These are phyloP conservation scores for Epsilonema sp. DNA, from an alignment of 2,888 invertebrate genomes.

Conservation along the genomic window DNA sequence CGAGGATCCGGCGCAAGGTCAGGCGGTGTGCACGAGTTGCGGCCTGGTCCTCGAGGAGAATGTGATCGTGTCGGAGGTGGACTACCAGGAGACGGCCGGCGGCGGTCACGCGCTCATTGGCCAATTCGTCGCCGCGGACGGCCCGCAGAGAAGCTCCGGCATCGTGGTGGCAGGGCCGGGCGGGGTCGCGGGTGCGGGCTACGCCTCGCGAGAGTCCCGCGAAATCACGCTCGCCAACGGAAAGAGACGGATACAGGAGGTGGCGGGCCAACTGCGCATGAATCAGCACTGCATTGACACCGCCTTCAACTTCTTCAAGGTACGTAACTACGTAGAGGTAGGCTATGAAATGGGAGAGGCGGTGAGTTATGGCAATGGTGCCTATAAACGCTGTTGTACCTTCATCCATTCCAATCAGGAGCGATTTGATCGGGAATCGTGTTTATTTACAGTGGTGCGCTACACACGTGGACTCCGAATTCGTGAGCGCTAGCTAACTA, in stretches of 20 bases:
- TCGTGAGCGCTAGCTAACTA: too few relatives aligned
- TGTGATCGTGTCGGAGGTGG: slow-evolving; percentile 83
- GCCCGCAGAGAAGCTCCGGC: slow-evolving; percentile 12
- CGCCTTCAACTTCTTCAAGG: slow-evolving; percentile 77
- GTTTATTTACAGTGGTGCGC: too few relatives aligned
- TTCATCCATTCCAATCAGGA: too few relatives aligned
- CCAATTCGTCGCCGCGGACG: slow-evolving; percentile 59
- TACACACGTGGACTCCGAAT: too few relatives aligned
- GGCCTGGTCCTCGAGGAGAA: slow-evolving; percentile 88
- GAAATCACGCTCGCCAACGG: slow-evolving; percentile 73
- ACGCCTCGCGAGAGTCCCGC: slow-evolving; percentile 52
- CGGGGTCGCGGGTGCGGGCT: slow-evolving; percentile 16
- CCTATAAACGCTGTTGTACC: too few relatives aligned
- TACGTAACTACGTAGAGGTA: too few relatives aligned
- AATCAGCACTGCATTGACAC: slow-evolving; percentile 79
- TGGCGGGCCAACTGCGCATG: slow-evolving; percentile 59
- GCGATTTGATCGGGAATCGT: too few relatives aligned
- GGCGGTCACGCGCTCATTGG: slow-evolving; percentile 69
- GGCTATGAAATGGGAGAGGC: too few relatives aligned
- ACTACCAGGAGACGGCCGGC: slow-evolving; percentile 82
- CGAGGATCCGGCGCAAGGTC: slow-evolving; percentile 76
- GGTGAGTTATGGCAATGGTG: too few relatives aligned
- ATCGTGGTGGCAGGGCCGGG: slow-evolving; percentile 11
- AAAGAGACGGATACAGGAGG: slow-evolving; percentile 21
- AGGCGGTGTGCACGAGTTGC: slow-evolving; percentile 84